Evolutionary conservation across 2,797 vertebrate genomes (phyloP), one percentile per base, ranked within the genome.

Genomic region (Perdix hodgsoniae): DNA sequence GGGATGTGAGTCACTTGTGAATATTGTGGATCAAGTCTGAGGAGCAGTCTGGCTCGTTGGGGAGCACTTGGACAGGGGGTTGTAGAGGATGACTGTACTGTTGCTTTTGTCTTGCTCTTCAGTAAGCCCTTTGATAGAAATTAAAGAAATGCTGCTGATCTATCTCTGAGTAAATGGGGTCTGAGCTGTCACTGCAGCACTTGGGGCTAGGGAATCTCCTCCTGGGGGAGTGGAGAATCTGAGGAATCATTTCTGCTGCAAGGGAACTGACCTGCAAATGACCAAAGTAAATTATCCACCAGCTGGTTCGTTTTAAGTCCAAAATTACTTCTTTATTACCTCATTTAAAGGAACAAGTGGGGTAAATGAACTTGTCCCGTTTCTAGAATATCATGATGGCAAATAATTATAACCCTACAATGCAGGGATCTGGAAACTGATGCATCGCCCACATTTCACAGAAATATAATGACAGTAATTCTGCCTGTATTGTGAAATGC

Each of bases 401-500:
- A 86, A 95, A 90, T 96, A 96, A 96, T 97, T 95, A 91, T 14
- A 93, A 82, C 73, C 73, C 57, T 96, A 81, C 79, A 86, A 88
- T 63, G 57, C 69, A 82, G 87, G 39, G 70, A 94, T 83, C 83
- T 92, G 86, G 79, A 93, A 96, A 88, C 83, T 90, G 83, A 91
- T 85, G 54, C 13, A 67, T 93, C 7, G 9, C 91, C 87, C 66
- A 81, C 6, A 3, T 92, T 88, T 95, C 82, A 78, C 64, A 76
- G 80, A 56, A 92, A 95, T 52, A 82, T 95, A 96, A 95, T 94
- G 92, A 94, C 88, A 96, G 91, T 93, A 94, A 96, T 96, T 96
- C 83, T 86, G 79, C 77, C 59, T 96, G 95, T 95, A 91, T 94
- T 91, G 93, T 95, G 90, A 91, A 95, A 79, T 92, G 67, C 87